phyloP scores from a whole-genome alignment of 2,888 invertebrate species.

The Protophormia terraenovae region DNA sequence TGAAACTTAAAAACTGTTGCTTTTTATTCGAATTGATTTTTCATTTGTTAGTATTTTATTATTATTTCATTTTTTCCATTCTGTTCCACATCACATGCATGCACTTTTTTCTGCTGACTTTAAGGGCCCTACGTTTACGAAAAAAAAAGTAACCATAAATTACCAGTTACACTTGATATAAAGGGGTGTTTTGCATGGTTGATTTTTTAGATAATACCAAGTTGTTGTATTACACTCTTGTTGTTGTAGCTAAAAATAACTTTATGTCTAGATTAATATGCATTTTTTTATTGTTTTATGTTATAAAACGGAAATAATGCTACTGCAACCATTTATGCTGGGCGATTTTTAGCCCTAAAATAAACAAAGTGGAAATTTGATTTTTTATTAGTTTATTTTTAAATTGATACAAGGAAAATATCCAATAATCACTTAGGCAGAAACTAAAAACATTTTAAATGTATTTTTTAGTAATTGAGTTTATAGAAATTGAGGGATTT shows the following conservation, averaged over 20 bases:
- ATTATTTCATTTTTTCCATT: not conserved
- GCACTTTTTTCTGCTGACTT: not conserved
- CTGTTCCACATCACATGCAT: constrained; percentile 3
- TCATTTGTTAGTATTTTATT: not conserved
- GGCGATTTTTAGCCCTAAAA: not conserved
- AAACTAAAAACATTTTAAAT: too few relatives aligned
- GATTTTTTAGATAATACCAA: constrained; percentile 6
- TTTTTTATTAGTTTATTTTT: too few relatives aligned
- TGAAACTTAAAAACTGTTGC: not conserved
- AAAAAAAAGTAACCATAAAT: constrained; percentile 17
- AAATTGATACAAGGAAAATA: too few relatives aligned
- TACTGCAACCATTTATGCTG: too few relatives aligned
- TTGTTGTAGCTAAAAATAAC: not conserved
- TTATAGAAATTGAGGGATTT: too few relatives aligned
- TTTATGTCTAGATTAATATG: constrained; percentile 7
- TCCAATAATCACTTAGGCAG: too few relatives aligned
- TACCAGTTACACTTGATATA: constrained; percentile 52
- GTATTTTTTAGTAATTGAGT: too few relatives aligned
- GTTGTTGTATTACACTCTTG: not conserved
- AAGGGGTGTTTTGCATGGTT: constrained; percentile 62
- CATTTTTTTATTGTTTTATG: not conserved
- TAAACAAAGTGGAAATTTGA: too few relatives aligned
- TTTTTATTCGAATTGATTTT: not conserved
- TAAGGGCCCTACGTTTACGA: not conserved
- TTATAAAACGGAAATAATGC: constrained; percentile 21